A percentile compares a stretch with the other conserved stretches of the same genome.
Evolutionary conservation across 35 echinoderm and acorn worm genomes (phyloP).

Genomic region (Acanthaster planci): DNA sequence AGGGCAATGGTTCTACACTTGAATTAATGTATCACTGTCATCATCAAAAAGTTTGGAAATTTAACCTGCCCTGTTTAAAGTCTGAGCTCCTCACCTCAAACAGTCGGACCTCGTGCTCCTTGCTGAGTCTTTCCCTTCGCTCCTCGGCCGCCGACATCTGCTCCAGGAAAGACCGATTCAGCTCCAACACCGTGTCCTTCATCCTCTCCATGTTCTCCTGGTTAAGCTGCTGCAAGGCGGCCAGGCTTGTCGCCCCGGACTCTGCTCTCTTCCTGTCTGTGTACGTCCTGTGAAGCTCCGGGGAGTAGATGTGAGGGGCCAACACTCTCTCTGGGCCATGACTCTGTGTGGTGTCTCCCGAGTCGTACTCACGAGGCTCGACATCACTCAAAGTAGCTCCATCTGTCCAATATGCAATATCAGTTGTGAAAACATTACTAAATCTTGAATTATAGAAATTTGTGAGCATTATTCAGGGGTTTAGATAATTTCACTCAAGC

Average conservation of each 20-base stretch:
- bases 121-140: neutral
- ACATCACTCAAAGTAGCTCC: neutral
- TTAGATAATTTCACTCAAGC: too few species aligned
- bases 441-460: too few species aligned
- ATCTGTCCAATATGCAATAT: neutral
- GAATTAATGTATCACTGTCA: too few species aligned
- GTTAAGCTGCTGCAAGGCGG: neutral
- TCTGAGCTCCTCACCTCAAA: neutral
- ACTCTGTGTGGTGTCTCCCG: neutral
- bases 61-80: too few species aligned
- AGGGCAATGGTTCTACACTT: too few species aligned
- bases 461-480: too few species aligned
- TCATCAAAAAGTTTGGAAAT: too few species aligned
- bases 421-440: too few species aligned
- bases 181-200: neutral
- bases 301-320: too few species aligned
- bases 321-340: neutral
- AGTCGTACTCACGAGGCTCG: neutral
- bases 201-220: constrained; percentile 22
- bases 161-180: constrained; percentile 11
- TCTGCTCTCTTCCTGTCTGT: neutral
- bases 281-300: too few species aligned
- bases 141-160: neutral
- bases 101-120: neutral
- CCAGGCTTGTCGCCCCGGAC: neutral